Base-by-base conservation (phyloP, 64 coral and sea anemone species). In the Astreopora myriophthalma region DNA sequence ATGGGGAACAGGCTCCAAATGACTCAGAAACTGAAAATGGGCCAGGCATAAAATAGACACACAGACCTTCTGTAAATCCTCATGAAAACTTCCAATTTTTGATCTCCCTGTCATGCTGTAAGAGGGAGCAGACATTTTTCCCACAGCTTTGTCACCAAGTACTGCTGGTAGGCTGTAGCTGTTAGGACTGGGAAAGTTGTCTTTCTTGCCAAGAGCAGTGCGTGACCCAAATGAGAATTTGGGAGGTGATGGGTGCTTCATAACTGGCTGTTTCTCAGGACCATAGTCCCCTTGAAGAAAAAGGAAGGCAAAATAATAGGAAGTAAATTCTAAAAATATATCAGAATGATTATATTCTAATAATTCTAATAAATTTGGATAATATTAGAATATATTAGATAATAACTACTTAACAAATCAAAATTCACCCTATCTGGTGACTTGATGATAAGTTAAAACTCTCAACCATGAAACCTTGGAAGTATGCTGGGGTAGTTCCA, bases 31-130 rank as follows among this genome's bases (percentile, higher is more conserved):
- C 40, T 44, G 6, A 44, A 44, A 44, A 44, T 8, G 6, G 40
- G 40, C 40, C 40, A 44, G 6, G 11, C 40, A 44, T 44, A 44
- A 44, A 44, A 44, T 44, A 38, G 7, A 13, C 3, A 44, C 16
- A 48, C 36, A 44, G 66, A 99, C 97, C 94, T 90, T 99, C 17
- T 93, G 90, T 70, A 99, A 71, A 51, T 99, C 97, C 55, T 99
- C 97, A 74, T 99, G 97, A 48, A 99, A 99, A 87, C 94, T 92
- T 72, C 97, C 97, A 87, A 99, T 99, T 64, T 99, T 99, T 65
- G 87, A 93, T 64, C 97, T 93, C 24, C 51, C 75, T 34, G 94
- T 93, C 97, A 99, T 93, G 58, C 48, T 92, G 61, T 90, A 96
- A 11, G 90, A 82, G 64, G 97, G 90, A 44, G 82, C 62, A 17